Conservation (phyloP, 2,797 vertebrate genomes). For the Nothura maculosa region DNA sequence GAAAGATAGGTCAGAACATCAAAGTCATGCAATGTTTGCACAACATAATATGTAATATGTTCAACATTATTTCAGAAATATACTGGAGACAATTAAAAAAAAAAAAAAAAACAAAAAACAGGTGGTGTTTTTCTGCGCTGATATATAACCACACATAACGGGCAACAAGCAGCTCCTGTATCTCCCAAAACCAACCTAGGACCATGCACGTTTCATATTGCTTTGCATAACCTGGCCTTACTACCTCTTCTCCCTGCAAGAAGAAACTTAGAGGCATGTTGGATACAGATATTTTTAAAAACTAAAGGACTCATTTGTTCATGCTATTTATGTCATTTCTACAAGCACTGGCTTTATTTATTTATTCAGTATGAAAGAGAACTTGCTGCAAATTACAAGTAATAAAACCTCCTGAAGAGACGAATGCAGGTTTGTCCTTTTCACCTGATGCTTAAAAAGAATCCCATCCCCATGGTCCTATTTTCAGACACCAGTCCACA, state of each 20-base stretch:
- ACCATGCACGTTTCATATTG: neutral
- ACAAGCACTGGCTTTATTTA: neutral
- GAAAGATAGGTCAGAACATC: neutral
- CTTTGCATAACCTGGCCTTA: neutral
- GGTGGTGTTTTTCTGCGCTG: neutral
- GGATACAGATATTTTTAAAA: neutral
- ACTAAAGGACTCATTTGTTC: neutral
- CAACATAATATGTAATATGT: accelerated
- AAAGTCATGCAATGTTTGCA: accelerated
- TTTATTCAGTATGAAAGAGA: neutral
- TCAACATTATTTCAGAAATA: neutral
- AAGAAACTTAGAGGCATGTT: neutral
- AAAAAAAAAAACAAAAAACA: neutral
- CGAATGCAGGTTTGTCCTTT: neutral
- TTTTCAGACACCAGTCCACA: neutral
- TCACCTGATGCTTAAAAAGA: neutral
- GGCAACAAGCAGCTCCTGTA: neutral
- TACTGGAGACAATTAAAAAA: neutral
- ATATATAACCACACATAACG: neutral
- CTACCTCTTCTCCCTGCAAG: neutral
- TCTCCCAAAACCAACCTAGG: neutral
- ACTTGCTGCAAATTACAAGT: neutral
- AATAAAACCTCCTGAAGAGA: neutral
- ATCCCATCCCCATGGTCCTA: neutral
- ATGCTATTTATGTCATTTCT: neutral